Percentiles rank a stretch among this genome's conserved stretches.
Evolutionary conservation across 2,113 vertebrate genomes (phyloP).

Genomic region (Scalopus aquaticus): DNA sequence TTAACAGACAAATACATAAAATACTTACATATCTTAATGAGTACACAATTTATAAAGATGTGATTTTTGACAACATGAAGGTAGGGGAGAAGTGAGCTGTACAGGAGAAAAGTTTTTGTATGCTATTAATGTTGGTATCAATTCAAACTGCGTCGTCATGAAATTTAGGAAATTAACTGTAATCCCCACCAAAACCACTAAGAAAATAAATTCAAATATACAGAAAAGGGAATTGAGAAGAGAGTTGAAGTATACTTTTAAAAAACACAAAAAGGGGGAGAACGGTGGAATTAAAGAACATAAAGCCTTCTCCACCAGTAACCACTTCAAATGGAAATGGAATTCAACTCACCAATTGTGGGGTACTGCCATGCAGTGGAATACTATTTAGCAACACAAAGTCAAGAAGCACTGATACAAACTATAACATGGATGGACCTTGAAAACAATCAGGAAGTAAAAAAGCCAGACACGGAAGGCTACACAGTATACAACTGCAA

Average conservation of each 20-base stretch:
- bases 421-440: background rate
- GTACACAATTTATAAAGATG: background rate
- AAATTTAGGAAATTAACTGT: background rate
- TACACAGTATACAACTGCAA: background rate
- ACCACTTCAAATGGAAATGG: background rate
- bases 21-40: background rate
- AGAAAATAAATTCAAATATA: background rate
- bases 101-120: background rate
- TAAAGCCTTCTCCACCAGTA: background rate
- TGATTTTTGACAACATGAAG: background rate
- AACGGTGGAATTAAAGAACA: background rate
- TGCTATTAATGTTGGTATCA: background rate
- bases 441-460: constrained; percentile 8
- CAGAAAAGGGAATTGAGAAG: background rate
- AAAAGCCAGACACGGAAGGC: background rate
- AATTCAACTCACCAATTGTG: background rate
- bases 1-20: background rate
- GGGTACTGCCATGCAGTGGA: background rate
- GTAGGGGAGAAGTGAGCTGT: background rate
- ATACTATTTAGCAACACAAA: background rate
- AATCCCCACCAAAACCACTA: background rate
- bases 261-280: background rate
- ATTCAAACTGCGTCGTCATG: background rate
- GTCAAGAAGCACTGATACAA: background rate
- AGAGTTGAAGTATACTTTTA: background rate